These are phyloP conservation scores for Drosophila barbarae DNA, from an alignment of 2,888 invertebrate species.

Conservation along the genomic window DNA sequence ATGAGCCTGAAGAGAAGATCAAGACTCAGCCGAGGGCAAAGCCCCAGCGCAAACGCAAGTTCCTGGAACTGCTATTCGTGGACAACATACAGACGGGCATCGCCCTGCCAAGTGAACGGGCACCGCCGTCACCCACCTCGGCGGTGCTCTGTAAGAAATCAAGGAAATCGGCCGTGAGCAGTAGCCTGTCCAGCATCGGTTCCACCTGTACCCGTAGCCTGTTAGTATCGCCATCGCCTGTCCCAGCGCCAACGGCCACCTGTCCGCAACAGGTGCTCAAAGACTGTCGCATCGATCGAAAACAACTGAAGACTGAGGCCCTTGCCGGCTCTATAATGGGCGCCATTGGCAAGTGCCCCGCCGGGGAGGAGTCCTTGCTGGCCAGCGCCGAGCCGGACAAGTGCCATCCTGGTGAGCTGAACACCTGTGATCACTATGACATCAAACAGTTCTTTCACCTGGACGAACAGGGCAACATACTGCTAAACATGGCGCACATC, in stretches of 20 bases:
- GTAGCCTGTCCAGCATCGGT: slow-evolving; percentile 42
- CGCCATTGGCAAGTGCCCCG: slow-evolving; percentile 76
- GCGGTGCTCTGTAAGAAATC: slow-evolving; percentile 58
- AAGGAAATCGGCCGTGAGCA: slow-evolving; percentile 43
- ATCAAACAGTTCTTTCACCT: slow-evolving; percentile 79
- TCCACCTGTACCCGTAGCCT: slow-evolving; percentile 14
- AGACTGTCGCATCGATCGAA: slow-evolving; percentile 73
- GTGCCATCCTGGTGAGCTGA: slow-evolving; percentile 62
- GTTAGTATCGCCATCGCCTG: slow-evolving; percentile 13
- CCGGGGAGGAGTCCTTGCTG: slow-evolving; percentile 35
- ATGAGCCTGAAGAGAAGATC: slow-evolving; percentile 26
- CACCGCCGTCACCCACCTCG: neutral
- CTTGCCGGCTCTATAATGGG: slow-evolving; percentile 77
- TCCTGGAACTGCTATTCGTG: slow-evolving; percentile 68
- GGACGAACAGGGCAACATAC: slow-evolving; percentile 78
- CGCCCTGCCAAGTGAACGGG: slow-evolving; percentile 46
- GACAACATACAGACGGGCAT: slow-evolving; percentile 70
- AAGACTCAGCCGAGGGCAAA: neutral
- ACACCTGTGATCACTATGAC: slow-evolving; percentile 77
- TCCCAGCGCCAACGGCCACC: slow-evolving; percentile 28
- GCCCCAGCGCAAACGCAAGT: slow-evolving; percentile 53
- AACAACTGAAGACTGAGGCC: slow-evolving; percentile 76
- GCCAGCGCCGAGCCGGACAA: slow-evolving; percentile 26
- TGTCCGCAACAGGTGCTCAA: slow-evolving; percentile 66
- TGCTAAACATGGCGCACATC: slow-evolving; percentile 77